Evolutionary conservation across 2,113 vertebrate species (phyloP), one percentile per base, ranked within the genome.

Genomic region (Prunella fulvescens): DNA sequence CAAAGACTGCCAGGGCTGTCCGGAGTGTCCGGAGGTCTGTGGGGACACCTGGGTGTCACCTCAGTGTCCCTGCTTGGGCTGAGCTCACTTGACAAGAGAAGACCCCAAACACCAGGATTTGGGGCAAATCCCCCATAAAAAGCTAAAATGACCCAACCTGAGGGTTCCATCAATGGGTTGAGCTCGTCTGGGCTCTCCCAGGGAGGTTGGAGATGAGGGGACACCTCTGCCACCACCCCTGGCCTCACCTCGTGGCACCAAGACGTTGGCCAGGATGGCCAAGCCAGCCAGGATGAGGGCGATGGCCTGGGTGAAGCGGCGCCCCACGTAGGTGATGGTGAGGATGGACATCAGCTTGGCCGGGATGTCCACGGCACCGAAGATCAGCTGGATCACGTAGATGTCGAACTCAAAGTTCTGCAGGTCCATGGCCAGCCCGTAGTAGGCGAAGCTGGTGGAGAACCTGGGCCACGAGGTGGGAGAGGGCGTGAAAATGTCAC

Each of bases 401-500:
- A 99, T 98, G 95, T 98, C 96, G 67, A 98, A 96, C 26, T 98
- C 98, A 19, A 99, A 99, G 83, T 98, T 98, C 96, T 99, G 98
- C 86, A 99, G 97, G 87, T 99, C 98, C 97, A 99, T 98, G 11
- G 98, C 98, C 94, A 99, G 78, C 64, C 97, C 95, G 1, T 99
- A 99, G 96, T 99, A 99, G 6, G 98, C 98, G 67, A 99, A 99
- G 87, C 98, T 98, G 22, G 99, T 99, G 79, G 98, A 95, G 94
- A 97, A 97, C 93, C 98, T 98, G 51, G 12, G 47, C 40, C 48
- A 1, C 2, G 22, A 58, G 25, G 9, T 35, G 19, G 20, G 23
- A 20, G 3, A 3, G 14, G 15, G 5, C 9, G 22, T 47, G 31
- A 3, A 11, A 24, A 44, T 7, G 18, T 60, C 76, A 24, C 42